Conservation (phyloP, 2,888 invertebrate species). For the Elgonia sp. region DNA sequence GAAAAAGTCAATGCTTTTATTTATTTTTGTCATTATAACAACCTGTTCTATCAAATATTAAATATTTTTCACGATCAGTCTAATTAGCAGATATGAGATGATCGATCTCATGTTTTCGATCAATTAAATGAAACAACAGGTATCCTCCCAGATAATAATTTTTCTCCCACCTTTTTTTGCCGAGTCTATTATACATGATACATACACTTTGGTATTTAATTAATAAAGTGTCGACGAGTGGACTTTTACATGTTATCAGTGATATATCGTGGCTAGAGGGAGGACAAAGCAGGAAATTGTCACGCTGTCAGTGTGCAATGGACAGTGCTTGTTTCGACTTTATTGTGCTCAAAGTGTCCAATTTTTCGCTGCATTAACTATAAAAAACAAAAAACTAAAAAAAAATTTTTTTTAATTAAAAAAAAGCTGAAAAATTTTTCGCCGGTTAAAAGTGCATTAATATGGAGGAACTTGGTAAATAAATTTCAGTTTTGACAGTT, state of each 20-base stretch:
- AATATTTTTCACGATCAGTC: too few species aligned
- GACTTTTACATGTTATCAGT: slow-evolving; percentile 55
- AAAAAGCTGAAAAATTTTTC: too few species aligned
- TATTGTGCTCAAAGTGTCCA: neutral
- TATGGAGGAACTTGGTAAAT: slow-evolving; percentile 6
- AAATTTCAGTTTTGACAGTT: slow-evolving; percentile 6
- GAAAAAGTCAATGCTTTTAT: too few species aligned
- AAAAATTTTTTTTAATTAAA: too few species aligned
- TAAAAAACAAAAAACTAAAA: too few species aligned
- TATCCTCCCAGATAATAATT: too few species aligned
- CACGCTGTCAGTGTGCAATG: slow-evolving; percentile 31
- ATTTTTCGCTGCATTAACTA: neutral
- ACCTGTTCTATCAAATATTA: too few species aligned
- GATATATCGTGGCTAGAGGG: slow-evolving; percentile 41
- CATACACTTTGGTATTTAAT: slow-evolving; percentile 43
- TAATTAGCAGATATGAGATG: too few species aligned
- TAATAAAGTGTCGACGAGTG: slow-evolving; percentile 54
- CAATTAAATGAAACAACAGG: neutral
- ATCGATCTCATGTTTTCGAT: too few species aligned
- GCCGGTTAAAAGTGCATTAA: slow-evolving; percentile 3
- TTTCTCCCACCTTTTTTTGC: slow-evolving; percentile 3
- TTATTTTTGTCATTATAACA: too few species aligned
- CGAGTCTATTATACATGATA: slow-evolving; percentile 22
- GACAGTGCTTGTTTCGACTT: slow-evolving; percentile 25
- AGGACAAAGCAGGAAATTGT: slow-evolving; percentile 59